These are phyloP conservation scores for Drosophila anomalata DNA, from an alignment of 2,888 invertebrate genomes.

Conservation along the genomic window DNA sequence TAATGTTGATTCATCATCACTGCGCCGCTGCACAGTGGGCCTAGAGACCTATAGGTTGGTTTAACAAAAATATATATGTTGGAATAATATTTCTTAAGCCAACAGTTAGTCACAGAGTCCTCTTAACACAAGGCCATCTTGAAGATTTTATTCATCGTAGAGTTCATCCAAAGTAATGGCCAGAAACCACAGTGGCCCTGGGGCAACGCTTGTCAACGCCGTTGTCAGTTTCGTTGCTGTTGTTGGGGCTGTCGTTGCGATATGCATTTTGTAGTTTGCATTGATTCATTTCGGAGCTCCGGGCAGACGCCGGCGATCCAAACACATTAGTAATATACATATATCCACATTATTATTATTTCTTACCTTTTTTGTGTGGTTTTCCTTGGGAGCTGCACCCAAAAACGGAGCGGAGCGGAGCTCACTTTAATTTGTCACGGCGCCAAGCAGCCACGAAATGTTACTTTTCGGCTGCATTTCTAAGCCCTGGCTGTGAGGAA, in stretches of 20 bases:
- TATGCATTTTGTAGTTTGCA: conserved; percentile 52
- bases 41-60: neutral
- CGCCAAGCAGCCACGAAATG: conserved; percentile 36
- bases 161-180: neutral
- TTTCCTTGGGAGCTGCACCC: conserved; percentile 39
- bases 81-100: neutral
- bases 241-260: conserved; percentile 27
- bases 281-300: conserved; percentile 45
- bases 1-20: conserved; percentile 47
- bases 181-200: conserved; percentile 20
- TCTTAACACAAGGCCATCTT: neutral
- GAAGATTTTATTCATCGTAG: neutral
- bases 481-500: conserved; percentile 41
- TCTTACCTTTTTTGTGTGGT: conserved; percentile 3
- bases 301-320: conserved; percentile 38
- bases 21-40: conserved; percentile 22
- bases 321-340: conserved; percentile 48
- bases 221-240: conserved; percentile 32
- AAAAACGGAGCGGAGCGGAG: conserved; percentile 21
- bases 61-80: neutral
- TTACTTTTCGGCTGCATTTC: conserved; percentile 46
- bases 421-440: conserved; percentile 58
- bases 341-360: conserved; percentile 37
- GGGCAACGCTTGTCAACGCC: conserved; percentile 38
- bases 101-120: neutral